Base-by-base conservation (phyloP, 2,113 vertebrate species). In the Bambusicola thoracicus region DNA sequence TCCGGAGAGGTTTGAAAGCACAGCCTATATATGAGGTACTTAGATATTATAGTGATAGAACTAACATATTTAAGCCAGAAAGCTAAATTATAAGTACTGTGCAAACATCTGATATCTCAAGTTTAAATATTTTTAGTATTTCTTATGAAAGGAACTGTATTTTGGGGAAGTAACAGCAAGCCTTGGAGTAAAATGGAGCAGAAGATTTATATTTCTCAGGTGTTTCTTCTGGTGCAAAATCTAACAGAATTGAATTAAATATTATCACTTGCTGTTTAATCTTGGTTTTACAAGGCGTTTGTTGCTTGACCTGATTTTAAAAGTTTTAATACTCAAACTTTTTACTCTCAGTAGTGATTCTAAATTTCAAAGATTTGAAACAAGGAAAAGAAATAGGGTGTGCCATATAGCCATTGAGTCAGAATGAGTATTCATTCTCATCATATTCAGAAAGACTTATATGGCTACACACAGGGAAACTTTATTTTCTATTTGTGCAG, bases 251-350 rank as follows among this genome's bases (percentile, higher is more conserved):
- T 87, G 75, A 78, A 96, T 95, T 96, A 97, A 96, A 94, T 86
- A 36, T 93, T 95, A 96, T 95, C 92, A 92, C 78, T 87, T 87
- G 69, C 81, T 94, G 79, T 95, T 97, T 97, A 96, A 94, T 97
- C 84, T 97, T 96, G 61, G 84, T 93, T 96, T 98, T 91, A 91
- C 91, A 96, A 91, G 89, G 82, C 89, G 63, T 81, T 80, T 90
- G 84, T 66, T 92, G 79, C 78, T 92, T 97, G 94, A 96, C 81
- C 82, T 93, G 85, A 95, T 92, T 97, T 96, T 90, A 89, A 78
- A 93, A 81, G 75, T 90, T 92, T 96, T 97, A 89, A 93, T 96
- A 92, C 81, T 84, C 76, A 92, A 94, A 79, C 29, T 58, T 91
- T 70, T 95, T 96, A 95, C 86, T 80, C 77, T 93, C 94, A 65